Percentiles rank a stretch among this genome's conserved stretches.
These are phyloP conservation scores for Stigmatopora argus DNA, from an alignment of 2,113 vertebrate species.

Conservation along the genomic window DNA sequence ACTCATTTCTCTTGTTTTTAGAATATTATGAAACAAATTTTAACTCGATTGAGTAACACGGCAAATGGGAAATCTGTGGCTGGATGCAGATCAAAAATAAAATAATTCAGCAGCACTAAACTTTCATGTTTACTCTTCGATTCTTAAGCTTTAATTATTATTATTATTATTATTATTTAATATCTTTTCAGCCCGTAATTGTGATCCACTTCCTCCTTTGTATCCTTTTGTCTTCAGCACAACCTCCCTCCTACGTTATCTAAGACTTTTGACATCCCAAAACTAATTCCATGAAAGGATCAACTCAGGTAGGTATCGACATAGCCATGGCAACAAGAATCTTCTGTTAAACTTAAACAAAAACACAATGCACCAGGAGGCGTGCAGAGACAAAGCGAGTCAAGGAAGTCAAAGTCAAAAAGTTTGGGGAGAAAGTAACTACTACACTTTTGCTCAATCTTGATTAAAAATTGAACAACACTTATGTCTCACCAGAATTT, in stretches of 20 bases:
- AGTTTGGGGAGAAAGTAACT: too few species aligned
- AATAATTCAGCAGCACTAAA: background rate
- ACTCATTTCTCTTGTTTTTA: background rate
- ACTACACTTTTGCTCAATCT: background rate
- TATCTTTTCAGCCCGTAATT: conserved; percentile 26
- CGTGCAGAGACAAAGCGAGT: background rate
- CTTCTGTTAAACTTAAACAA: conserved; percentile 36
- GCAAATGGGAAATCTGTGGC: background rate
- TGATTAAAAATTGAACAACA: background rate
- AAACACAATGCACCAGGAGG: background rate
- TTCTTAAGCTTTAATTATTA: conserved; percentile 31
- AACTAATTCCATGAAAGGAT: conserved; percentile 40
- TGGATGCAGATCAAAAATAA: background rate
- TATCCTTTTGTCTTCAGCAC: conserved; percentile 24
- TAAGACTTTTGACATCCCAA: conserved; percentile 31
- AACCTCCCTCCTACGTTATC: conserved; percentile 39
- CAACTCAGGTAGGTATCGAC: conserved; percentile 40
- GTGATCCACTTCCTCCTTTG: conserved; percentile 9
- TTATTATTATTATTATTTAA: too few species aligned
- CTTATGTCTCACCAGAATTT: background rate
- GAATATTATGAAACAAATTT: background rate
- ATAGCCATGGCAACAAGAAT: conserved; percentile 55
- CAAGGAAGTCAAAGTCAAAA: too few species aligned
- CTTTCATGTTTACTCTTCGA: conserved; percentile 12
- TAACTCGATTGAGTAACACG: background rate